Evolutionary conservation across 35 echinoderm and acorn worm genomes (phyloP), one percentile per base, ranked within the genome.

Genomic region (Apostichopus californicus): DNA sequence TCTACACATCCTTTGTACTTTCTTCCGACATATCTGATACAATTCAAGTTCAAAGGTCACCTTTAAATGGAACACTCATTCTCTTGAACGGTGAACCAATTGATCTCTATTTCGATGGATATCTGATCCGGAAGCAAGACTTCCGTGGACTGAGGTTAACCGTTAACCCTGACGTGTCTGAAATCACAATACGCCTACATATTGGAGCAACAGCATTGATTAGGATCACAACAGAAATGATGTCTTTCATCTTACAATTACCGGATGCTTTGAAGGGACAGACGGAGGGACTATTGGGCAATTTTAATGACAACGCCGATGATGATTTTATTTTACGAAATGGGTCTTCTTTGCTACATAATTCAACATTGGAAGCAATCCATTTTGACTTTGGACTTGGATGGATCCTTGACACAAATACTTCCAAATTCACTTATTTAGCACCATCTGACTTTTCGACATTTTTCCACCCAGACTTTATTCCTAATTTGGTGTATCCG

Each of bases 1-100:
- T 94, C 25, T 91, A 87, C 84, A 95, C 90, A 18, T 89, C 94
- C 56, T 95, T 95, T 87, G 94, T 88, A 55, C 34, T 95, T 22
- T 65, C 91, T 57, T 78, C 83, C 66, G 81, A 92, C 6, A 78
- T 71, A 18, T 92, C 94, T 54, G 68, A 63, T 6, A 86, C 59
- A 53, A 73, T 95, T 21, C 94, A 95, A 78, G 55, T 95, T 57
- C 90, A 95, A 73, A 89, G 81, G 25, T 88, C 90, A 17, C 83
- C 22, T 25, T 14, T 77, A 22, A 92, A 88, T 79, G 78, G 34
- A 34, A 83, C 80, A 9, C 57, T 89, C 52, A 90, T 90, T 58
- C 34, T 90, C 54, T 11, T 90, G 21, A 15, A 78, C 13, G 88
- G 73, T 52, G 34, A 55, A 68, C 9, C 88, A n/a, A 12, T 75